Base-by-base conservation (phyloP, 1,140 invertebrate species). In the Atta texana region DNA sequence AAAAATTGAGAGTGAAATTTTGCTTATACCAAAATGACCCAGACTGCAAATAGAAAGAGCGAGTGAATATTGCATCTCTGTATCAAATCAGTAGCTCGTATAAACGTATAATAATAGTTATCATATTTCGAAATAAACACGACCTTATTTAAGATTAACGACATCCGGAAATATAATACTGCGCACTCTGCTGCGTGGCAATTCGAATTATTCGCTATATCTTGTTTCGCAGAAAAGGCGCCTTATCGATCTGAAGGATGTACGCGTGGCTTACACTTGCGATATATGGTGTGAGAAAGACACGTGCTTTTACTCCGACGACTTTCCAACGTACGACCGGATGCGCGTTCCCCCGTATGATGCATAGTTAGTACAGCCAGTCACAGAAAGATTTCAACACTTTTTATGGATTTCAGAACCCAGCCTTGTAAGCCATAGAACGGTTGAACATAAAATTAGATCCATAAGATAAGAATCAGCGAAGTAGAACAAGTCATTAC, bases 181-280 rank as follows among this genome's bases (percentile, higher is more conserved):
- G 39, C 75, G 8, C 53, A 10, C 53, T 57, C 53, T 57, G 51
- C 34, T 74, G 55, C 24, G 10, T 71, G 18, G 18, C 53, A 34
- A 34, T 39, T 74, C 24, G 7, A 82, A 51, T 74, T 76, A 87
- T 87, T 44, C 16, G 57, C 39, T 78, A 8, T 21, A 78, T 78
- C 61, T 85, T n/a, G 31, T 44, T 85, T 85, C 61, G 14, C 31
- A 21, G 51, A 66, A 85, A 59, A 16, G 39, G 12, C 10, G 24
- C 8, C 34, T 84, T 84, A 84, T 84, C 80, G 24, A 82, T 0
- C 12, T 63, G 16, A 21, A 34, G 12, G 51, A 59, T 39, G 44
- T 21, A 21, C 24, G n/a, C 12, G 7, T 34, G 16, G 18, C 14
- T 21, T 34, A 24, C 44, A n/a, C 14, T 21, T n/a, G 5, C 49